These are phyloP conservation scores for Athene noctua DNA, from an alignment of 2,113 vertebrate species.

Conservation along the genomic window DNA sequence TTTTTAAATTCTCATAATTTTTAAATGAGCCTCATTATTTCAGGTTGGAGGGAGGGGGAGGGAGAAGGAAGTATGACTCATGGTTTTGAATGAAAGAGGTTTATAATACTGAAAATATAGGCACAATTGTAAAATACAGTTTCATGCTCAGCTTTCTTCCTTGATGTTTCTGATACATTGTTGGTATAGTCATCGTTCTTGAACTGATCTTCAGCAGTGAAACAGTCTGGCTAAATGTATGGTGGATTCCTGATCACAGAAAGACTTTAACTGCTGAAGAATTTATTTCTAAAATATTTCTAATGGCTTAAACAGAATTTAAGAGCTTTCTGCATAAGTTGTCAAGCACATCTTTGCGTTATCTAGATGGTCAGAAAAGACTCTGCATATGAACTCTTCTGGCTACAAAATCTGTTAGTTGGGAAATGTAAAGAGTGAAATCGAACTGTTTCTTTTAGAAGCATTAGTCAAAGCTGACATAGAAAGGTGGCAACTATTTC, in stretches of 20 bases:
- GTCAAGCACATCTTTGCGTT: background rate
- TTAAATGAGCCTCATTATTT: background rate
- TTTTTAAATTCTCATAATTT: background rate
- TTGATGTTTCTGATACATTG: background rate
- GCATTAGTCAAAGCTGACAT: background rate
- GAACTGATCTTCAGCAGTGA: background rate
- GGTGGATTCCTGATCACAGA: background rate
- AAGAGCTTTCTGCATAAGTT: background rate
- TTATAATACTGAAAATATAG: background rate
- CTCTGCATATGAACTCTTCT: background rate
- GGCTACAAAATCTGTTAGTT: background rate
- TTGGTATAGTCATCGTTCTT: background rate
- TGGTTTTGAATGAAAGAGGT: background rate
- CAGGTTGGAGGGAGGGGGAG: background rate
- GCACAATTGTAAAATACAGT: background rate
- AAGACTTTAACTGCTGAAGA: background rate
- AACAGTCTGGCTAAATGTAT: background rate
- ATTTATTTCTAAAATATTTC: background rate
- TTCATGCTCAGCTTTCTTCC: background rate
- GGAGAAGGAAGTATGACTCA: background rate
- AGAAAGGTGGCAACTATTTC: background rate
- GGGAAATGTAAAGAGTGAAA: background rate
- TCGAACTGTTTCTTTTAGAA: background rate
- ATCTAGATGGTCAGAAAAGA: background rate
- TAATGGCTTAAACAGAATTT: background rate